Evolutionary conservation across 1,140 invertebrate species (phyloP), one percentile per base, ranked within the genome.

Genomic region (Lanistes nyassanus): DNA sequence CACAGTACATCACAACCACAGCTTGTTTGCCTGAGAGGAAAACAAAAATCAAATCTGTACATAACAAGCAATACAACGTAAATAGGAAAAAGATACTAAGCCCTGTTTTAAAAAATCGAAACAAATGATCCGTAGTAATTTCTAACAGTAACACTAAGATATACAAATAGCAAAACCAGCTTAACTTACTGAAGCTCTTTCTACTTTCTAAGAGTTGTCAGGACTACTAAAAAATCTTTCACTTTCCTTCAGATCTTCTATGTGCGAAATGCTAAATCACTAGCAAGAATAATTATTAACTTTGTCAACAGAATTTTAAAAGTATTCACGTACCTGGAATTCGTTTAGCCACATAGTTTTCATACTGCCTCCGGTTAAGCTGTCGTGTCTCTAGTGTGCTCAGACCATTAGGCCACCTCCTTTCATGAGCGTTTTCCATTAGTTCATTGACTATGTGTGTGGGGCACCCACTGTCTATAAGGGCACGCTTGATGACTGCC

Each of bases 351-450:
- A 97, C 92, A 87, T 98, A 98, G 87, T 94, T 97, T 85, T 98
- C 96, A 88, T 98, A 98, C 82, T 94, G 94, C 78, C 95, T 91
- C 81, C 97, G 92, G 87, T 97, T 98, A 83, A 96, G 96, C 83
- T 91, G 91, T 82, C 97, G 91, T 2, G 96, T 98, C 90, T 99
- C 97, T 55, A 99, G 90, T 0, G 96, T 97, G 80, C 93, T 95
- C 1, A 99, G 91, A 21, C 97, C 97, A 9, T 94, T 93, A 0
- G 97, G 97, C 97, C 97, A 98, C 77, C 95, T 92, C 77, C 96
- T 90, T 89, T 99, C 97, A 87, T 99, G 97, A 78, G 97, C 97
- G 90, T 98, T 98, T 85, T 98, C 96, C 95, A 98, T 98, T 0
- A 99, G 90, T 83, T 97, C 95, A 84, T 97, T 95, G 65, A 98